Conservation (phyloP, 2,113 vertebrate species). For the Stercorarius parasiticus region DNA sequence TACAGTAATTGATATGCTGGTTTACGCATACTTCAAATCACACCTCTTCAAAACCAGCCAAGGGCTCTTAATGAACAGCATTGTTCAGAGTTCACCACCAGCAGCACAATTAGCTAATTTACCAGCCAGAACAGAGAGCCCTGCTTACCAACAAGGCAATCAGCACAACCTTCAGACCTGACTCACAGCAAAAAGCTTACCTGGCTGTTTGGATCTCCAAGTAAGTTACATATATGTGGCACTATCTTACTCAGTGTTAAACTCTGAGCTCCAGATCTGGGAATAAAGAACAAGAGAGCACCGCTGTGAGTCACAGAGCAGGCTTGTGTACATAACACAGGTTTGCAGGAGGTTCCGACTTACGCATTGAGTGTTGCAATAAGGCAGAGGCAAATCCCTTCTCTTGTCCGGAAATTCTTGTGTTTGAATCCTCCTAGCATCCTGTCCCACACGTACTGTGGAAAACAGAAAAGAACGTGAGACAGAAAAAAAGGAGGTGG, state of each 20-base stretch:
- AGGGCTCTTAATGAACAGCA: not conserved
- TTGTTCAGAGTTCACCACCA: not conserved
- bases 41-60: not conserved
- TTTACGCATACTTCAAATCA: not conserved
- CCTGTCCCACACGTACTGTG: slow-evolving; percentile 94
- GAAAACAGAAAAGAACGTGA: slow-evolving; percentile 5
- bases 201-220: slow-evolving; percentile 98
- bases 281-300: slow-evolving; percentile 42
- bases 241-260: slow-evolving; percentile 98
- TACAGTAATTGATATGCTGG: not conserved
- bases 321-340: not conserved
- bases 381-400: slow-evolving; percentile 97
- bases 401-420: slow-evolving; percentile 97
- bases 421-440: slow-evolving; percentile 98
- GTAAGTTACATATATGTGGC: slow-evolving; percentile 97
- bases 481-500: not conserved
- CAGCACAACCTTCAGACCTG: not conserved
- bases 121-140: not conserved
- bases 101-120: not conserved
- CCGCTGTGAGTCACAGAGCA: not conserved
- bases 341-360: slow-evolving; percentile 53
- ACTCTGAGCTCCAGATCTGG: slow-evolving; percentile 94
- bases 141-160: not conserved
- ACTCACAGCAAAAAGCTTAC: slow-evolving; percentile 70
- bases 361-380: slow-evolving; percentile 92